These are phyloP conservation scores for Papilio xuthus DNA, from an alignment of 1,140 invertebrate genomes.

Conservation along the genomic window DNA sequence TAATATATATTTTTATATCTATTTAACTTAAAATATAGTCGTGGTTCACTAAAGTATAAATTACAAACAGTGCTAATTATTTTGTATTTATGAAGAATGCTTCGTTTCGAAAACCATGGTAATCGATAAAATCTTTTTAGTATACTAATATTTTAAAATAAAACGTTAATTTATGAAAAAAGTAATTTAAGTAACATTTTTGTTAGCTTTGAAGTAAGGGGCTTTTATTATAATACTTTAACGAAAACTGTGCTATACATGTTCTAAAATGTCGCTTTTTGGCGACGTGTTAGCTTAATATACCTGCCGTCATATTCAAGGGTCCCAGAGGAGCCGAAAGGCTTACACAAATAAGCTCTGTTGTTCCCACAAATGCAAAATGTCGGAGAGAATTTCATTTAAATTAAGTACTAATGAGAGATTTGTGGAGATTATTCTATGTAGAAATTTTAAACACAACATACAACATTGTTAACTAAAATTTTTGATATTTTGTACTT, in stretches of 20 bases:
- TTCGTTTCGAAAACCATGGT: too few relatives aligned
- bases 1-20: neutral
- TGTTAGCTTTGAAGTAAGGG: too few relatives aligned
- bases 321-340: neutral
- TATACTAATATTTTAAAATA: too few relatives aligned
- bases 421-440: neutral
- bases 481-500: too few relatives aligned
- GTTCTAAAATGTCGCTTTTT: neutral
- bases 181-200: too few relatives aligned
- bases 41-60: too few relatives aligned
- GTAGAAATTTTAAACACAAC: neutral
- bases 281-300: slow-evolving; percentile 2
- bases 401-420: slow-evolving; percentile 3
- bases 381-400: neutral
- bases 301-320: neutral
- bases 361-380: neutral
- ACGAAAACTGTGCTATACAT: neutral
- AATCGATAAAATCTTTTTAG: too few relatives aligned
- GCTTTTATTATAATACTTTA: neutral
- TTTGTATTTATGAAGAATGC: too few relatives aligned
- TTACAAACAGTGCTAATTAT: too few relatives aligned
- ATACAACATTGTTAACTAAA: neutral
- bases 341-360: slow-evolving; percentile 15
- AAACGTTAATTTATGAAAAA: too few relatives aligned
- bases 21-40: too few relatives aligned